Percentiles rank a stretch among this genome's conserved stretches.
Conservation (phyloP, 2,888 invertebrate genomes). For the Lutraria lutraria region DNA sequence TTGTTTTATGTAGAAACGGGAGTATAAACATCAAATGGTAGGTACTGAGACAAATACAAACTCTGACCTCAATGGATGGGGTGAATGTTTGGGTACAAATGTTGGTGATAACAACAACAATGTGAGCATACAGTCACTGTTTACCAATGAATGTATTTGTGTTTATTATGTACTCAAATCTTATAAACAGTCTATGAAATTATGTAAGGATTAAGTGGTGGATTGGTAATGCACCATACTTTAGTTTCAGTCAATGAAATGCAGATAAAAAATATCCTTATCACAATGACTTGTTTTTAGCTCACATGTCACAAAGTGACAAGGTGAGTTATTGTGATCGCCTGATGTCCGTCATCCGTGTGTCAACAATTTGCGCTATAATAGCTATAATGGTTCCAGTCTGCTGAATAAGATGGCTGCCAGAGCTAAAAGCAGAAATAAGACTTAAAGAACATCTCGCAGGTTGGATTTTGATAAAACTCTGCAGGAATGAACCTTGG, state of each 20-base stretch:
- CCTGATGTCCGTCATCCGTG: too few relatives aligned
- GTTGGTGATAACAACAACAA: neutral
- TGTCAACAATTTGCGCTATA: too few relatives aligned
- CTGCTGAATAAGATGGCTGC: too few relatives aligned
- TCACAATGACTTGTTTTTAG: neutral
- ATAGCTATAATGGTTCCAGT: too few relatives aligned
- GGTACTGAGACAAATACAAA: neutral
- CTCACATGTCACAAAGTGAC: too few relatives aligned
- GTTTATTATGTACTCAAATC: neutral
- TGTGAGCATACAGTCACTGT: slow-evolving; percentile 8
- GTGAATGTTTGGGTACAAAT: neutral
- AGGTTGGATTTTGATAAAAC: too few relatives aligned
- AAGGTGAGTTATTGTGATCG: too few relatives aligned
- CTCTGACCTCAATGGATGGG: neutral
- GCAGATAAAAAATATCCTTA: neutral
- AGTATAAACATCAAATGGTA: slow-evolving; percentile 32
- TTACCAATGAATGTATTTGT: neutral
- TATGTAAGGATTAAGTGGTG: neutral
- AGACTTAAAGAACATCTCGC: too few relatives aligned
- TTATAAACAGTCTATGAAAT: neutral
- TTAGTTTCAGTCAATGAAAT: neutral
- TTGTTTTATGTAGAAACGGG: slow-evolving; percentile 45
- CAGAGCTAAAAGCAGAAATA: too few relatives aligned
- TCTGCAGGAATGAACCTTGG: too few relatives aligned
- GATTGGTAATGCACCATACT: neutral